Evolutionary conservation across 2,113 vertebrate genomes (phyloP).

Genomic region (Tragulus kanchil): DNA sequence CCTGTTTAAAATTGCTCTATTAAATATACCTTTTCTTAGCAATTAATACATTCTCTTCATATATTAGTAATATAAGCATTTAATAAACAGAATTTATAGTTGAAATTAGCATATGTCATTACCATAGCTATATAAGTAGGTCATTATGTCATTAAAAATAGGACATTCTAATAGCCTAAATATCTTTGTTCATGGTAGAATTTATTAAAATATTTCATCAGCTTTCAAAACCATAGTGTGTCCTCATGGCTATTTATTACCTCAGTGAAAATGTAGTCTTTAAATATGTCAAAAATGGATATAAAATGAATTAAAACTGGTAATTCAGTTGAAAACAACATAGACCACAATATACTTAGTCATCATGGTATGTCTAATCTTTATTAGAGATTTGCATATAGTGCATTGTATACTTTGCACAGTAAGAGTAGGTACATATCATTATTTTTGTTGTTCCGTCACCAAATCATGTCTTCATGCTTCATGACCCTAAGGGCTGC

Average conservation of each 20-base stretch:
- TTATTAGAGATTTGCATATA: not conserved
- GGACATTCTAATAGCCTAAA: not conserved
- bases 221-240: not conserved
- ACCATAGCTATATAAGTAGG: not conserved
- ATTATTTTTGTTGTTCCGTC: not conserved
- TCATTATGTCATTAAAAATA: slow-evolving; percentile 55
- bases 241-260: not conserved
- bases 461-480: too few species aligned
- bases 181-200: slow-evolving; percentile 34
- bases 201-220: slow-evolving; percentile 14
- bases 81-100: slow-evolving; percentile 52
- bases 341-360: not conserved
- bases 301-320: slow-evolving; percentile 22
- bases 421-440: not conserved
- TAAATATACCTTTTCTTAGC: not conserved
- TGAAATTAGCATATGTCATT: slow-evolving; percentile 52
- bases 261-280: not conserved
- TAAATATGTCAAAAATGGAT: not conserved
- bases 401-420: not conserved
- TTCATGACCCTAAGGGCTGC: too few species aligned
- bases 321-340: not conserved
- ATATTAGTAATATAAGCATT: slow-evolving; percentile 27
- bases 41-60: slow-evolving; percentile 8
- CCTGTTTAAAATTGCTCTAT: slow-evolving; percentile 12
- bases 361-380: not conserved